These are phyloP conservation scores for Cyprinodon variegatus DNA, from an alignment of 2,113 vertebrate species.

Conservation along the genomic window DNA sequence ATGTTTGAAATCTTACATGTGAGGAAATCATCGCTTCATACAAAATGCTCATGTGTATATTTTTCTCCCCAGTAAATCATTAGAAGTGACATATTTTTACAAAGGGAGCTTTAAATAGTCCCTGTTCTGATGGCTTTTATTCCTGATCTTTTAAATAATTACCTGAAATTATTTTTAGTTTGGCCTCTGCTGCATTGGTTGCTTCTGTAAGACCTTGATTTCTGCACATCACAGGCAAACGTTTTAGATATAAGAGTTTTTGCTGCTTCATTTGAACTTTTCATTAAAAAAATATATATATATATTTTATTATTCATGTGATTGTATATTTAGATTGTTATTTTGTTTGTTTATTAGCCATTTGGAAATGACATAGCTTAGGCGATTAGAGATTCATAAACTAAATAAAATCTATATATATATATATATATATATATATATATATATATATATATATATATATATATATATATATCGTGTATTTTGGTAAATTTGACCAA, in stretches of 20 bases:
- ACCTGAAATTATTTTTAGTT: constrained; percentile 71
- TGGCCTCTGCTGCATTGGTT: constrained; percentile 34
- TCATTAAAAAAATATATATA: neutral
- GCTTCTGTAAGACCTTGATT: constrained; percentile 43
- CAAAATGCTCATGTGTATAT: constrained; percentile 31
- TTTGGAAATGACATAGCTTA: too few species aligned
- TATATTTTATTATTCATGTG: neutral
- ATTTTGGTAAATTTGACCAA: neutral
- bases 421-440: too few species aligned
- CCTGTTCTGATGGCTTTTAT: constrained; percentile 24
- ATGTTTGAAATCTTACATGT: constrained; percentile 38
- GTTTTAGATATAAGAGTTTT: neutral
- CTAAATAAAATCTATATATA: too few species aligned
- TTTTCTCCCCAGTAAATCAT: constrained; percentile 33
- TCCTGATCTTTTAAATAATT: constrained; percentile 59
- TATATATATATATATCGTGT: too few species aligned
- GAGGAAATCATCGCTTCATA: constrained; percentile 14
- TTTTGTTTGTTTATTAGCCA: neutral
- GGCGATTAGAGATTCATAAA: too few species aligned
- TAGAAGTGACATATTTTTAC: constrained; percentile 51
- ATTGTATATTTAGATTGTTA: neutral
- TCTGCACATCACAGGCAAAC: constrained; percentile 45
- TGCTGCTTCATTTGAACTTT: neutral
- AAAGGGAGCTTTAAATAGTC: constrained; percentile 62
- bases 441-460: too few species aligned